Conservation (phyloP, 2,113 vertebrate species). For the Tretioscincus oriximinensis region DNA sequence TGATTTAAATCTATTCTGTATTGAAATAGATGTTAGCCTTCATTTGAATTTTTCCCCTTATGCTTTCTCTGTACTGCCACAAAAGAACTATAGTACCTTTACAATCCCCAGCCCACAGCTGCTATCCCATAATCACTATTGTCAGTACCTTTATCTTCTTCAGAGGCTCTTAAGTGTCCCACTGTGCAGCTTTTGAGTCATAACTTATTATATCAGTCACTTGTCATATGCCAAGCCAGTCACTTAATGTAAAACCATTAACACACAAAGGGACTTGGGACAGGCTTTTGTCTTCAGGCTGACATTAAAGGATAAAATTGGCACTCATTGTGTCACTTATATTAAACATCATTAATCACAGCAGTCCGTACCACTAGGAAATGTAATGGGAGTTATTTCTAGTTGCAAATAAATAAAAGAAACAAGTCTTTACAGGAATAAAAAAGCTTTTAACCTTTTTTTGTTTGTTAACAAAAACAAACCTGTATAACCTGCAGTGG, state of each 20-base stretch:
- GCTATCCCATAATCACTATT: neutral
- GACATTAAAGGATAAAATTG: slow-evolving; percentile 27
- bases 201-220: slow-evolving; percentile 26
- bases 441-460: neutral
- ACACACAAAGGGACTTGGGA: slow-evolving; percentile 20
- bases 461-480: neutral
- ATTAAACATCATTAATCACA: slow-evolving; percentile 39
- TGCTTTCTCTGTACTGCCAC: neutral
- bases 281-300: slow-evolving; percentile 32
- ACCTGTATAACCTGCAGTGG: neutral
- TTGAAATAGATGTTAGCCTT: neutral
- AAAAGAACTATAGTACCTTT: neutral
- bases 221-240: slow-evolving; percentile 35
- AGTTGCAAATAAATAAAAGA: slow-evolving; percentile 26
- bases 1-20: neutral
- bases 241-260: slow-evolving; percentile 35
- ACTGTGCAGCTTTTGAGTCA: slow-evolving; percentile 32
- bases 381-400: slow-evolving; percentile 20
- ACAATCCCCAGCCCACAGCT: slow-evolving; percentile 18
- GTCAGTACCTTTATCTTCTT: slow-evolving; percentile 28
- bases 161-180: slow-evolving; percentile 24
- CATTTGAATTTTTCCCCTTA: slow-evolving; percentile 1
- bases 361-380: slow-evolving; percentile 14
- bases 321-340: neutral
- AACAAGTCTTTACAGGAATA: slow-evolving; percentile 21